Evolutionary conservation across 2,113 vertebrate genomes (phyloP).

Genomic region (Marmota monax): DNA sequence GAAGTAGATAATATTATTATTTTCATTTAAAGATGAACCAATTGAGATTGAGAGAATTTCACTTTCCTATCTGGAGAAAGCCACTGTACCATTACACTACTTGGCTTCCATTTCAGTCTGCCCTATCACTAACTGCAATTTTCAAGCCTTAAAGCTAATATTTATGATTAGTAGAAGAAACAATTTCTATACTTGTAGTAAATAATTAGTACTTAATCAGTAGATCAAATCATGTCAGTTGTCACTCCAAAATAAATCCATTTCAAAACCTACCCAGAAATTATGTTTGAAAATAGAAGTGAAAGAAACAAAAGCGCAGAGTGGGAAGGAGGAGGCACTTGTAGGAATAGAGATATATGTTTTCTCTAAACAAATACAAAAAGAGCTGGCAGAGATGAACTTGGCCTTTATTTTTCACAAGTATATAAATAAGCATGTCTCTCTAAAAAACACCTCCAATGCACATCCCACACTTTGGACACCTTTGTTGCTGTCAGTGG

Average conservation of each 20-base stretch:
- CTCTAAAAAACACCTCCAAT: neutral
- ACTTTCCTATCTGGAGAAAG: neutral
- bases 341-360: neutral
- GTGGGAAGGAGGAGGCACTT: neutral
- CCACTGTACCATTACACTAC: neutral
- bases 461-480: neutral
- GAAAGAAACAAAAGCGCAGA: neutral
- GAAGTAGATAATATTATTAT: neutral
- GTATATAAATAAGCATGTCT: neutral
- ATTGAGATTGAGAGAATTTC: neutral
- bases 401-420: neutral
- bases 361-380: neutral
- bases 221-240: neutral
- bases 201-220: neutral
- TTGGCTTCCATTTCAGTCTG: neutral
- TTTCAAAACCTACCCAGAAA: constrained; percentile 10
- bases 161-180: neutral
- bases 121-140: neutral
- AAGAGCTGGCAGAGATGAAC: neutral
- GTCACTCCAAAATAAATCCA: neutral
- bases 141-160: neutral
- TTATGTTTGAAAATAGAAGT: neutral
- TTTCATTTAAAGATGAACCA: neutral
- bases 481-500: neutral
- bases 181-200: neutral